Base-by-base conservation (phyloP, 2,797 vertebrate species). In the Chaenodraco wilsoni region DNA sequence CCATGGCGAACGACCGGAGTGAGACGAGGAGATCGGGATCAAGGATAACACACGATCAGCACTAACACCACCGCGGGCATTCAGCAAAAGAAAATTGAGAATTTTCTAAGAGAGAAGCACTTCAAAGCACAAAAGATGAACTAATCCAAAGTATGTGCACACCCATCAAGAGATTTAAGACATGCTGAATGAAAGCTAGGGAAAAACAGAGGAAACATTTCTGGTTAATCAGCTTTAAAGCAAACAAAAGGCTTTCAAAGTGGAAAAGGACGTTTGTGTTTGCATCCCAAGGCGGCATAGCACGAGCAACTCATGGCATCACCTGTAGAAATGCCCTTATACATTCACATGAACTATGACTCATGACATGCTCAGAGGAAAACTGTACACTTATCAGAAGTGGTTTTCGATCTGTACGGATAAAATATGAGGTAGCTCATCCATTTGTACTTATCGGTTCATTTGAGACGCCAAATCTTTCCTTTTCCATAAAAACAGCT, bases 341-440 rank as follows among this genome's bases (percentile, higher is more conserved):
- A 90, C 88, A 90, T 90, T 90, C 84, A 85, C 51, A 69, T 81
- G 74, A 80, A 84, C 59, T 61, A 69, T 33, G 66, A 76, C 27
- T 68, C 23, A 74, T 67, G 64, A 77, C 76, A 84, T 76, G 86
- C 81, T 81, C 67, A 60, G 81, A 82, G 70, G 45, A 21, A 74
- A 76, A 71, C 69, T 78, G 75, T 79, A 84, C 78, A 85, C 67
- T 57, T 55, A 58, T 71, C 31, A 64, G 58, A 81, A 76, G 78
- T 73, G 79, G 78, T 87, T 87, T 69, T 87, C 68, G 77, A 78
- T 81, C 73, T 65, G 68, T 66, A 49, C n/a, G 57, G 85, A 79
- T 66, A 79, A 75, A 84, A 78, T 75, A 90, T 82, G 91, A 93
- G 91, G 91, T 93, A 93, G 91, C 92, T 91, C 83, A 83, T 74